These are phyloP conservation scores for Desoria tigrina DNA, from an alignment of 2,888 invertebrate species.

Conservation along the genomic window DNA sequence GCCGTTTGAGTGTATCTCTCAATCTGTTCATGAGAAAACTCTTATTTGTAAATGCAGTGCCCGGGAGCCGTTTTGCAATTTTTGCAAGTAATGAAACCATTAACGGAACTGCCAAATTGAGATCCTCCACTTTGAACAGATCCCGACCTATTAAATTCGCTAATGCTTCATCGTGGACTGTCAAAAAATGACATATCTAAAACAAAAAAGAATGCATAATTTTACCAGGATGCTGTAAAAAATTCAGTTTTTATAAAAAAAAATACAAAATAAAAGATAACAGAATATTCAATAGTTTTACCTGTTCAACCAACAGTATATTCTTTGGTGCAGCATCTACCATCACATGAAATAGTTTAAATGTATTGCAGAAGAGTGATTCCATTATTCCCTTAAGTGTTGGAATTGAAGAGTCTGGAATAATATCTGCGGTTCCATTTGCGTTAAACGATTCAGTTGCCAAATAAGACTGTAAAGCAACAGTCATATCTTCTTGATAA, in stretches of 20 bases:
- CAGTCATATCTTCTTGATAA: slow-evolving; percentile 23
- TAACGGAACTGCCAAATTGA: slow-evolving; percentile 13
- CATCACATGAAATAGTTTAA: slow-evolving; percentile 49
- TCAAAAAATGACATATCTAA: slow-evolving; percentile 43
- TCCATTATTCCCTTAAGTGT: slow-evolving; percentile 28
- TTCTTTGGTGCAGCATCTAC: slow-evolving; percentile 43
- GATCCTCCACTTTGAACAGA: slow-evolving; percentile 12
- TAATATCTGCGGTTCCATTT: neutral
- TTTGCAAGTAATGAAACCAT: slow-evolving; percentile 36
- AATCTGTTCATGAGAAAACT: slow-evolving; percentile 16
- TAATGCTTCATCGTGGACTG: slow-evolving; percentile 34
- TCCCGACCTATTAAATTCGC: slow-evolving; percentile 27
- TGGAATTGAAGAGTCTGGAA: neutral
- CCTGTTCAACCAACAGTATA: slow-evolving; percentile 42
- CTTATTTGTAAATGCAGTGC: slow-evolving; percentile 23
- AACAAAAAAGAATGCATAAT: slow-evolving; percentile 20
- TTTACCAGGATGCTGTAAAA: neutral
- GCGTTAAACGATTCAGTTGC: neutral
- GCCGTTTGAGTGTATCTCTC: slow-evolving; percentile 37
- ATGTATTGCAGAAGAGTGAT: slow-evolving; percentile 41
- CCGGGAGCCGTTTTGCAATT: slow-evolving; percentile 31
- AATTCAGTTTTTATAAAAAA: no score
- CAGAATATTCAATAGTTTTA: slow-evolving; percentile 10
- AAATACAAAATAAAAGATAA: no score
- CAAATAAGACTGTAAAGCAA: neutral